Conservation (phyloP, 2,797 vertebrate species). For the Rhabdophis nuchalis region DNA sequence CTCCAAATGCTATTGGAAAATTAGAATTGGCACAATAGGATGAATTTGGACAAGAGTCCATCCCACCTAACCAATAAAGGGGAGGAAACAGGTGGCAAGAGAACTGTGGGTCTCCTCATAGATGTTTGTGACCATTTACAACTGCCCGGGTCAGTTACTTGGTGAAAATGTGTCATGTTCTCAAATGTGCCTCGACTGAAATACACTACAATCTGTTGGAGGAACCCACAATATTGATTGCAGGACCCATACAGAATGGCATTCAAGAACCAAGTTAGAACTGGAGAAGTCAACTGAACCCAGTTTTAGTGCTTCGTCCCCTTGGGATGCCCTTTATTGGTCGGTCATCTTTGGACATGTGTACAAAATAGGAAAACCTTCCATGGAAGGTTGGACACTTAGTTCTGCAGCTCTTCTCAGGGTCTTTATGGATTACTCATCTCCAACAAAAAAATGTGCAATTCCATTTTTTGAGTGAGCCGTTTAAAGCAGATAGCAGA, state of each 20-base stretch:
- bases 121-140: neutral
- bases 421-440: neutral
- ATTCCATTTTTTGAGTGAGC: neutral
- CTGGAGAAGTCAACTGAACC: no score
- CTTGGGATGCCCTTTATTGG: neutral
- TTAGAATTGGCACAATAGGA: neutral
- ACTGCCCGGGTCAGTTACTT: neutral
- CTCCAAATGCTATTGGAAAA: neutral
- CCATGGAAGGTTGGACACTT: neutral
- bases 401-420: neutral
- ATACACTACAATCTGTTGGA: neutral
- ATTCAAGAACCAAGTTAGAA: neutral
- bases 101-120: neutral
- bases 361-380: neutral
- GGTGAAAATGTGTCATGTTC: neutral
- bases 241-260: neutral
- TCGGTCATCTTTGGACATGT: neutral
- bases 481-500: neutral
- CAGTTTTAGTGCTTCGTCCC: neutral
- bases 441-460: neutral
- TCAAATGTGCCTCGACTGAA: neutral
- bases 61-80: neutral
- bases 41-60: neutral
- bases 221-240: neutral
- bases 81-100: neutral